phyloP scores from a whole-genome alignment of 2,888 invertebrate genomes.

The Argynnis bischoffii region DNA sequence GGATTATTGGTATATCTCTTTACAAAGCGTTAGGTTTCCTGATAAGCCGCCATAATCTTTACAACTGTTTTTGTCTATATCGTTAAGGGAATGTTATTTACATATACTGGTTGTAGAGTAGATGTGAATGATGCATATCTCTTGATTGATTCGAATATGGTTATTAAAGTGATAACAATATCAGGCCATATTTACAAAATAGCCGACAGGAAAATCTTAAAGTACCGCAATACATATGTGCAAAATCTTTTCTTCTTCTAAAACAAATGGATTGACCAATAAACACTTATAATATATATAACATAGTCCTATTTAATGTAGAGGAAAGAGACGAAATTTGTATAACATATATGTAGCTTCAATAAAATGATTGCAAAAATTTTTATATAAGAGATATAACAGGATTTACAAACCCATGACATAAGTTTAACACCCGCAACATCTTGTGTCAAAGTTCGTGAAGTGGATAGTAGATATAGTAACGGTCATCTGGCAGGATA shows the following conservation, averaged over 20 bases:
- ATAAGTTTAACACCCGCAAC: slow-evolving; percentile 5
- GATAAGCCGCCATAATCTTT: slow-evolving; percentile 71
- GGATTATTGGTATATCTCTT: slow-evolving; percentile 75
- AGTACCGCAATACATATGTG: too few relatives aligned
- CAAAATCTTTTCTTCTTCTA: too few relatives aligned
- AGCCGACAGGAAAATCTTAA: too few relatives aligned
- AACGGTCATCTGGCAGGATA: slow-evolving; percentile 35
- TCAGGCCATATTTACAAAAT: too few relatives aligned
- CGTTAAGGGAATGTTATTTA: slow-evolving; percentile 27
- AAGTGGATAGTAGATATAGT: slow-evolving; percentile 25
- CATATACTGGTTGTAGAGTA: not conserved
- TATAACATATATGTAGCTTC: too few relatives aligned
- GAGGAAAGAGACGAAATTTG: too few relatives aligned
- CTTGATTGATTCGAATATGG: too few relatives aligned
- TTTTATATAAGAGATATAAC: not conserved
- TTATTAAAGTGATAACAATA: too few relatives aligned
- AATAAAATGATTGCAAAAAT: not conserved
- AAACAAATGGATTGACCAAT: too few relatives aligned
- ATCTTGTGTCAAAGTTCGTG: slow-evolving; percentile 18
- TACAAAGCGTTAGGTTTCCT: slow-evolving; percentile 65
- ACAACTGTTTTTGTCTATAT: slow-evolving; percentile 54
- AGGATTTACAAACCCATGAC: slow-evolving; percentile 4
- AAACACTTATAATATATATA: too few relatives aligned
- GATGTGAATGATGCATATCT: too few relatives aligned
- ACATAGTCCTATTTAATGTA: too few relatives aligned